Conservation (phyloP, 1,140 invertebrate genomes). For the Holcopasites calliopsidis region DNA sequence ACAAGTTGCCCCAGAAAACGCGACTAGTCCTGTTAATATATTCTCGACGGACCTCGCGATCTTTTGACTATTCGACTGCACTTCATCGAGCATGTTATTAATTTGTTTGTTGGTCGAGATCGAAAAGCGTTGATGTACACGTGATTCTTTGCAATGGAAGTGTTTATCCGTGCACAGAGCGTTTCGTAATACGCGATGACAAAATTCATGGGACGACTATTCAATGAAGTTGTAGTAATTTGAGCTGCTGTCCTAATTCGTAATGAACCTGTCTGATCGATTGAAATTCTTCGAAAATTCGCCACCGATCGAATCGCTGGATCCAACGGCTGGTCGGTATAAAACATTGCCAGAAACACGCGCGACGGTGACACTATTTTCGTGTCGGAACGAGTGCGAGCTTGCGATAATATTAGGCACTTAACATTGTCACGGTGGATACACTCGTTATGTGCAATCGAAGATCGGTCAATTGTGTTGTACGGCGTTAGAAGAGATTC, state of each 20-base stretch:
- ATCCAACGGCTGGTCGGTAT: neutral
- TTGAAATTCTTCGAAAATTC: too few relatives aligned
- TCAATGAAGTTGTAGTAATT: too few relatives aligned
- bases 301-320: too few relatives aligned
- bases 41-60: neutral
- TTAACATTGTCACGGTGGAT: slow-evolving; percentile 23
- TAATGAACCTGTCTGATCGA: too few relatives aligned
- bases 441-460: neutral
- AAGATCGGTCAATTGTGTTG: neutral
- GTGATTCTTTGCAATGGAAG: too few relatives aligned
- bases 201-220: too few relatives aligned
- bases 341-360: neutral
- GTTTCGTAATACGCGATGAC: too few relatives aligned
- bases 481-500: neutral
- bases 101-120: neutral
- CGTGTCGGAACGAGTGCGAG: neutral
- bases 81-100: neutral
- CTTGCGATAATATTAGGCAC: slow-evolving; percentile 23
- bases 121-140: too few relatives aligned
- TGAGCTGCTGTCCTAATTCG: neutral
- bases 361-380: neutral
- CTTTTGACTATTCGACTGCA: neutral
- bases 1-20: neutral
- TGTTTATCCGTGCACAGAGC: too few relatives aligned
- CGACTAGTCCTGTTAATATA: neutral